Conservation (phyloP, 2,113 vertebrate genomes). For the Morphnarchus princeps region DNA sequence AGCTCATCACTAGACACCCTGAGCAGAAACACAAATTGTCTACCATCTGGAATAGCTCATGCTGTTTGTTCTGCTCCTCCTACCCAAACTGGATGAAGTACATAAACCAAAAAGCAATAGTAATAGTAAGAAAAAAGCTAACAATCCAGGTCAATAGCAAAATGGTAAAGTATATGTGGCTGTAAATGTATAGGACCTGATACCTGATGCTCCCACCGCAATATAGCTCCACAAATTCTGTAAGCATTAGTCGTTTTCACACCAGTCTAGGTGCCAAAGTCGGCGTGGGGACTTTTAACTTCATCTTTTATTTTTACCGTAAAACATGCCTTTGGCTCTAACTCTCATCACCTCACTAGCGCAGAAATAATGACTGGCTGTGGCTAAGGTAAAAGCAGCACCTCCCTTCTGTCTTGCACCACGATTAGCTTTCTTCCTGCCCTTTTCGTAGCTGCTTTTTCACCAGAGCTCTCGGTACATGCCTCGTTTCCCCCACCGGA, state of each 20-base stretch:
- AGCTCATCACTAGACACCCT: constrained; percentile 3
- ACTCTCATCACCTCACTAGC: background rate
- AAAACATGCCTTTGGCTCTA: background rate
- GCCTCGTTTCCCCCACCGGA: fast-evolving
- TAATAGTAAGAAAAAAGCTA: background rate
- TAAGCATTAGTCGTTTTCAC: background rate
- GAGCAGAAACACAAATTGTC: constrained; percentile 22
- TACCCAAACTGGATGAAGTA: background rate
- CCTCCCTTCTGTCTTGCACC: background rate
- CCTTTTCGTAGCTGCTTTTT: background rate
- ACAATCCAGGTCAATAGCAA: background rate
- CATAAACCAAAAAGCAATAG: background rate
- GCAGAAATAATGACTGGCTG: background rate
- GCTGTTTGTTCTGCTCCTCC: constrained; percentile 16
- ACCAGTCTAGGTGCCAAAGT: background rate
- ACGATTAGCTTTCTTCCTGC: background rate
- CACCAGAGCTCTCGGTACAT: background rate
- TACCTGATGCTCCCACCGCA: background rate
- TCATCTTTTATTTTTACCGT: background rate
- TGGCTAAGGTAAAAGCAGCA: background rate
- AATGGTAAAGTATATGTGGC: background rate
- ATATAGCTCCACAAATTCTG: background rate
- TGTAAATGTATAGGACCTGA: background rate
- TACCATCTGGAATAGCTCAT: constrained; percentile 14
- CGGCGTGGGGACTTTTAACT: background rate